These are phyloP conservation scores for Galerucella calmariensis DNA, from an alignment of 2,888 invertebrate species.

Conservation along the genomic window DNA sequence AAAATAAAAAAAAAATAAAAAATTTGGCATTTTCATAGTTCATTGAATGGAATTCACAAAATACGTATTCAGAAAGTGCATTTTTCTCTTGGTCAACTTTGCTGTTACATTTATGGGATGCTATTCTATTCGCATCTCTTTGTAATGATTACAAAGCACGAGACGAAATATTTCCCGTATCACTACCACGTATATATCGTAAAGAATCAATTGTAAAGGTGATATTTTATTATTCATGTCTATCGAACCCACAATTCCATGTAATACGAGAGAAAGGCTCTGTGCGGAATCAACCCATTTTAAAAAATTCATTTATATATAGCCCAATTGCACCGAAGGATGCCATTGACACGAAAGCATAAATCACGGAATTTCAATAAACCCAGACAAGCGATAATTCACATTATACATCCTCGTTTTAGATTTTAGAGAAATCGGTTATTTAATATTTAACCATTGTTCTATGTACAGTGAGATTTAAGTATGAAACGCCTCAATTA, in stretches of 20 bases:
- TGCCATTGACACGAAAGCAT: not conserved
- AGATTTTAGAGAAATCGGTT: not conserved
- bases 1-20: too few species aligned
- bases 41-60: too few species aligned
- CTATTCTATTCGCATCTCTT: too few species aligned
- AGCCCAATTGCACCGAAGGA: not conserved
- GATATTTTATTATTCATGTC: not conserved
- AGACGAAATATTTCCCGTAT: too few species aligned
- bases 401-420: not conserved
- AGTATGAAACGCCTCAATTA: too few species aligned
- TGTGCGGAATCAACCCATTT: not conserved
- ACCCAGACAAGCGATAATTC: conserved; percentile 1
- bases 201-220: not conserved
- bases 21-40: too few species aligned
- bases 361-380: conserved; percentile 4
- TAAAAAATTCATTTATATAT: not conserved
- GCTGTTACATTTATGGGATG: too few species aligned
- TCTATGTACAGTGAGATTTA: not conserved
- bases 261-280: not conserved
- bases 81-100: too few species aligned
- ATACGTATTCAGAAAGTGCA: too few species aligned
- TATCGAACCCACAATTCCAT: not conserved
- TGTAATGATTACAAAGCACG: too few species aligned
- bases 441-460: not conserved
- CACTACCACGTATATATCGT: not conserved